phyloP scores from a whole-genome alignment of 1,140 invertebrate species.

The Bathynomus jamesi region DNA sequence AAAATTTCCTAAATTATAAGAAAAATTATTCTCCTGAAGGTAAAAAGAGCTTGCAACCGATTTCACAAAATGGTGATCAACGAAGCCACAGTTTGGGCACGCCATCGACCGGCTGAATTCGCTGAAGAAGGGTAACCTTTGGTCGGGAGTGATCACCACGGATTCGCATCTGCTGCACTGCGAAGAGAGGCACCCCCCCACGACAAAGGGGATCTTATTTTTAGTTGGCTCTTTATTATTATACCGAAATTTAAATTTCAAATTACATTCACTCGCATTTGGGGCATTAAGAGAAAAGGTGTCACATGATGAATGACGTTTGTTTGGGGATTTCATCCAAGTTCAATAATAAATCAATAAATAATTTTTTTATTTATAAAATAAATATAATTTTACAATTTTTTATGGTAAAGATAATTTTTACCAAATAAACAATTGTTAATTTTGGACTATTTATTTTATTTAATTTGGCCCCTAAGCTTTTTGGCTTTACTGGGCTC shows the following conservation, averaged over 20 bases:
- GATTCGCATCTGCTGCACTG: constrained; percentile 86
- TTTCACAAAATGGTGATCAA: constrained; percentile 92
- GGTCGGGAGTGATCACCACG: constrained; percentile 72
- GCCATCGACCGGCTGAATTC: constrained; percentile 87
- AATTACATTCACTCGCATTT: not conserved
- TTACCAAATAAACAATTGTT: no score
- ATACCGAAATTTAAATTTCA: not conserved
- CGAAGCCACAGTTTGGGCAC: constrained; percentile 79
- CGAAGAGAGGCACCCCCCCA: not conserved
- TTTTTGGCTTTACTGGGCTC: no score
- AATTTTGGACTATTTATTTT: no score
- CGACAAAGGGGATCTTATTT: not conserved
- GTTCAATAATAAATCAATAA: no score
- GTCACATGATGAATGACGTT: not conserved
- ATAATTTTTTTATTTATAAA: no score
- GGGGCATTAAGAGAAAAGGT: not conserved
- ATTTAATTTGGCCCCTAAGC: no score
- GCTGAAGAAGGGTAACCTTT: constrained; percentile 84
- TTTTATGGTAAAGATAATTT: no score
- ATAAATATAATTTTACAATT: no score
- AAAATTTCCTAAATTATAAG: not conserved
- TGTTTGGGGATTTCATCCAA: no score
- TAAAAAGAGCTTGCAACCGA: constrained; percentile 51
- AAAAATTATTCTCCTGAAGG: not conserved
- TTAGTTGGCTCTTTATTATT: not conserved